Base-by-base conservation (phyloP, 2,888 invertebrate genomes). In the Melitaea athalia region DNA sequence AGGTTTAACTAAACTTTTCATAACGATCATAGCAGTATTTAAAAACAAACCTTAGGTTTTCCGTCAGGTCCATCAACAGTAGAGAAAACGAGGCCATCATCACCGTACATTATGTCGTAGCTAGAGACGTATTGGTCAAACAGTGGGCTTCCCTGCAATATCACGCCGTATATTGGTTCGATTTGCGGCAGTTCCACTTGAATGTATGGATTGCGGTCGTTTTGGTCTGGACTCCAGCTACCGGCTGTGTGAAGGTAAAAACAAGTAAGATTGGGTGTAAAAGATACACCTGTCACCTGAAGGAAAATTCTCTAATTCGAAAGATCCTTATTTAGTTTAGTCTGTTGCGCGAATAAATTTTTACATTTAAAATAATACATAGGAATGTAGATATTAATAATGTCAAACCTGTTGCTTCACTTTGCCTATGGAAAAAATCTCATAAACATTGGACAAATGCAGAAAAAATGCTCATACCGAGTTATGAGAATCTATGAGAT, bases 91-190 rank as follows among this genome's bases (percentile, higher is more conserved):
- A 85, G 81, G 0, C 95, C 95, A 80, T 96, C 95, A 12, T 94
- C 93, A 31, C 96, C 96, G 78, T 96, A 96, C 73, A 95, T 77
- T 33, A 97, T 91, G 78, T 95, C 94, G 79, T 96, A 98, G 77
- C 96, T 95, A 17, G 96, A 97, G 52, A 98, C 96, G 84, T 95
- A 97, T 79, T 96, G 94, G 74, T 95, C 93, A 69, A 94, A 94
- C 3, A 94, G 78, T 0, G 95, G 94, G 81, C 94, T 95, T 24
- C 97, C 97, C 78, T 95, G 95, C 74, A 97, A 84, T 11, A 94
- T 86, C 0, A 97, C 91, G 0, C 97, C 98, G 79, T 96, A 97
- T 17, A 98, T 83, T 0, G 96, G 95, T 78, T 95, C 94, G 3
- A 94, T 90, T 10, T 89, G 88, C 0, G 94, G 94, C 52, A 98